These are phyloP conservation scores for Callipepla squamata DNA, from an alignment of 2,113 vertebrate genomes.

Conservation along the genomic window DNA sequence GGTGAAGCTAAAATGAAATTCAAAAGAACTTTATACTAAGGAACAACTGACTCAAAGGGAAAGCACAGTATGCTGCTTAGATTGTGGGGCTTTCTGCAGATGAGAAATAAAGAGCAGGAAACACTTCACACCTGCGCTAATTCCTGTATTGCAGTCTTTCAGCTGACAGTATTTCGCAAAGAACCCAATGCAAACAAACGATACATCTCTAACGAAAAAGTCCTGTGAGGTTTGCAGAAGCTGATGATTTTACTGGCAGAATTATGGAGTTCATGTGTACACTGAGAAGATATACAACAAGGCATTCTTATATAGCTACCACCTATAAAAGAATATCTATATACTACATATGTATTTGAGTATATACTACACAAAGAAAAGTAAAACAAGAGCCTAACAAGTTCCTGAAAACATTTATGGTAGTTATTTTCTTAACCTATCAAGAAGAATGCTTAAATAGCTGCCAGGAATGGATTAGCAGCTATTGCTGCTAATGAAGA, in stretches of 20 bases:
- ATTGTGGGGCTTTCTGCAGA: neutral
- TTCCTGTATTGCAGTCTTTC: neutral
- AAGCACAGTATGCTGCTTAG: neutral
- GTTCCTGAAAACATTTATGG: neutral
- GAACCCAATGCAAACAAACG: neutral
- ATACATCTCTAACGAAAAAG: neutral
- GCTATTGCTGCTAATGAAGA: neutral
- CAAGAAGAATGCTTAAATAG: neutral
- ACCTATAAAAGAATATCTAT: neutral
- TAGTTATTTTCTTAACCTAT: neutral
- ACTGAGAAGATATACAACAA: neutral
- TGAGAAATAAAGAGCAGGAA: conserved; percentile 22
- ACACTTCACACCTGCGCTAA: neutral
- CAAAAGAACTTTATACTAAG: neutral
- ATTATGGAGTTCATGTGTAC: neutral
- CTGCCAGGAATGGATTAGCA: neutral
- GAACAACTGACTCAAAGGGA: conserved; percentile 26
- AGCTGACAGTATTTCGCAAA: neutral
- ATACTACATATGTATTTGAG: neutral
- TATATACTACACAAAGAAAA: neutral
- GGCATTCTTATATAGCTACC: rapidly evolving
- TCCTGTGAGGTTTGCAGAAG: neutral
- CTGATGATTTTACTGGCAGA: neutral
- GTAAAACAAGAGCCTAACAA: neutral
- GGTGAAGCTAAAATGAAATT: neutral